phyloP scores from a whole-genome alignment of 1,140 invertebrate genomes.

The Thaumetopoea pityocampa region DNA sequence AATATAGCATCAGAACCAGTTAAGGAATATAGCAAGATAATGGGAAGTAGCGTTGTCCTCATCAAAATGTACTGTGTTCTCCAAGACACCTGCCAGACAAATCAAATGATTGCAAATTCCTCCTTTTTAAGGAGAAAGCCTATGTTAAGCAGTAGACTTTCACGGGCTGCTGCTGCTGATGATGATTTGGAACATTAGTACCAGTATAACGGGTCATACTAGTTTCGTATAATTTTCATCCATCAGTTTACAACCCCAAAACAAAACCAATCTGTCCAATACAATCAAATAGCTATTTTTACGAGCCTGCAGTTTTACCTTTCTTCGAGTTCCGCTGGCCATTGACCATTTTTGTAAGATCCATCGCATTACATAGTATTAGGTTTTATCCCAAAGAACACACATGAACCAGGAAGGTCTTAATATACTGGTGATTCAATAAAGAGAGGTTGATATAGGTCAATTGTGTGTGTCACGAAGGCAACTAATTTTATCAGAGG shows the following conservation, averaged over 20 bases:
- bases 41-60: too few species aligned
- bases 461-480: slow-evolving; percentile 46
- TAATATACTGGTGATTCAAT: slow-evolving; percentile 25
- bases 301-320: slow-evolving; percentile 19
- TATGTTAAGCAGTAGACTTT: too few species aligned
- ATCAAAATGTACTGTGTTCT: too few species aligned
- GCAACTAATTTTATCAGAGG: slow-evolving; percentile 24
- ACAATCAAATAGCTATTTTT: slow-evolving; percentile 25
- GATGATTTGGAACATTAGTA: too few species aligned
- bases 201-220: too few species aligned
- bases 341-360: slow-evolving; percentile 13
- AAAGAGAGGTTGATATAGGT: slow-evolving; percentile 41
- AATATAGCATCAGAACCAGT: too few species aligned
- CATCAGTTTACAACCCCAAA: slow-evolving; percentile 10
- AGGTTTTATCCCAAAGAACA: neutral
- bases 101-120: too few species aligned
- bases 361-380: slow-evolving; percentile 13
- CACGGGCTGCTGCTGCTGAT: too few species aligned
- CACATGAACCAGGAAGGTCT: slow-evolving; percentile 13
- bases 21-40: too few species aligned
- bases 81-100: too few species aligned
- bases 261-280: slow-evolving; percentile 17
- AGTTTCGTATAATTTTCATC: neutral
- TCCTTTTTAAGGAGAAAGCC: too few species aligned
- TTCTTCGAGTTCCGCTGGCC: slow-evolving; percentile 10